Conservation (phyloP, 1,140 invertebrate species). For the Cyclargus thomasi region DNA sequence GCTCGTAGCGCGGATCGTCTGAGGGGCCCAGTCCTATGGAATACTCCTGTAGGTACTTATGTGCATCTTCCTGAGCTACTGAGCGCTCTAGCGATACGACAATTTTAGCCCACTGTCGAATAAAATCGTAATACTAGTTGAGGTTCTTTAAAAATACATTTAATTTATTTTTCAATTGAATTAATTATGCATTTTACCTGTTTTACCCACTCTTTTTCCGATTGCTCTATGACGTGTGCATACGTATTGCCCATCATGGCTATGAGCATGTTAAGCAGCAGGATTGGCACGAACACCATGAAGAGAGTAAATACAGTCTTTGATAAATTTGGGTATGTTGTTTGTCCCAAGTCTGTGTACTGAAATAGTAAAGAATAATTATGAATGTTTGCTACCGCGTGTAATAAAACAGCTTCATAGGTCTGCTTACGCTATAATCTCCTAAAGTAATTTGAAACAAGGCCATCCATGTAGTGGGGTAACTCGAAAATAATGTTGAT, state of each 20-base stretch:
- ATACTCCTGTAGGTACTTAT: slow-evolving; percentile 94
- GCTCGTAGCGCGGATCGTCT: slow-evolving; percentile 87
- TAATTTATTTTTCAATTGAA: not conserved
- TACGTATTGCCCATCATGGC: slow-evolving; percentile 99
- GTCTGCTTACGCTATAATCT: slow-evolving; percentile 92
- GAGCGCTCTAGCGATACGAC: slow-evolving; percentile 96
- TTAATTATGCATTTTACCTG: slow-evolving; percentile 79
- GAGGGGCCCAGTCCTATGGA: slow-evolving; percentile 92
- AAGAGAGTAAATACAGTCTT: slow-evolving; percentile 97
- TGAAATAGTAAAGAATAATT: slow-evolving; percentile 62
- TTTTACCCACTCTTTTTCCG: slow-evolving; percentile 99
- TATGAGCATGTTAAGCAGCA: slow-evolving; percentile 98
- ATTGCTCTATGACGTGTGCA: slow-evolving; percentile 97
- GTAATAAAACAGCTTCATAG: too few relatives aligned
- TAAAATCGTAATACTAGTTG: too few relatives aligned
- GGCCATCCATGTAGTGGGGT: slow-evolving; percentile 96
- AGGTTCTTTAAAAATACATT: too few relatives aligned
- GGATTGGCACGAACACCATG: slow-evolving; percentile 97
- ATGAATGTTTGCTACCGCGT: not conserved
- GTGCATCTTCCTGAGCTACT: slow-evolving; percentile 90
- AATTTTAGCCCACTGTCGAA: slow-evolving; percentile 95
- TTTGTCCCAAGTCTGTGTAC: slow-evolving; percentile 93
- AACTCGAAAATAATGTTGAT: slow-evolving; percentile 87
- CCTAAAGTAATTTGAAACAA: slow-evolving; percentile 98
- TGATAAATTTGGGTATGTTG: slow-evolving; percentile 91